Conservation (phyloP, 2,888 invertebrate genomes). For the Himalopsyche kuldschensis region DNA sequence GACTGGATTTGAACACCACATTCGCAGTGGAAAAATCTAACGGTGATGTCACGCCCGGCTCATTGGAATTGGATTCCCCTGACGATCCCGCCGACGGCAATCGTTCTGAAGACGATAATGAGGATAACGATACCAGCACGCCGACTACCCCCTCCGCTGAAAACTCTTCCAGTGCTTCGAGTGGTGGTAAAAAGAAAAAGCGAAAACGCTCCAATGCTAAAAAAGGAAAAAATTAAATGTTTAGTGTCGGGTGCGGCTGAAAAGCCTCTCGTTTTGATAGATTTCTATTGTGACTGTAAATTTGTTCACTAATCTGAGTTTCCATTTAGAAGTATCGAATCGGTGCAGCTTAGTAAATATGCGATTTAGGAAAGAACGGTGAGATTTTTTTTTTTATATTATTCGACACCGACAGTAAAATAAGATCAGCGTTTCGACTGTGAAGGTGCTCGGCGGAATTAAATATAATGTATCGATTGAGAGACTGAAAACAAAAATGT, state of each 20-base stretch:
- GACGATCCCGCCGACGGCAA: slow-evolving; percentile 22
- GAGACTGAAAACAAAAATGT: not conserved
- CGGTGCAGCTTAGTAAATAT: not conserved
- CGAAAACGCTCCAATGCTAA: slow-evolving; percentile 33
- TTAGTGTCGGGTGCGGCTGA: not conserved
- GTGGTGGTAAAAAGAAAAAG: slow-evolving; percentile 33
- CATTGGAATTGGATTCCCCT: slow-evolving; percentile 9
- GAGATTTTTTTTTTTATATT: not conserved
- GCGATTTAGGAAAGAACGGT: not conserved
- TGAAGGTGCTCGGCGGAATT: not conserved
- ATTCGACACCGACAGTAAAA: not conserved
- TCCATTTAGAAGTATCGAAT: not conserved
- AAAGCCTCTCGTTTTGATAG: not conserved
- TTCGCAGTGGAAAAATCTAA: slow-evolving; percentile 29
- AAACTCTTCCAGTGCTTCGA: slow-evolving; percentile 7
- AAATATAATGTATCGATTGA: not conserved
- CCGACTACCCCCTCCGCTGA: slow-evolving; percentile 32
- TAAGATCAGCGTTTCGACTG: not conserved
- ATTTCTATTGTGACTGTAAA: not conserved
- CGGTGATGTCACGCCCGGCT: not conserved
- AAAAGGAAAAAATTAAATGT: slow-evolving; percentile 20
- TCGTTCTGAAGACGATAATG: slow-evolving; percentile 32
- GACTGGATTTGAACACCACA: slow-evolving; percentile 31
- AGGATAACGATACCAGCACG: slow-evolving; percentile 23
- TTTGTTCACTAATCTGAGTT: not conserved